Percentiles rank a stretch among this genome's conserved stretches.
These are phyloP conservation scores for Sebastes diploproa DNA, from an alignment of 2,797 vertebrate species.

Conservation along the genomic window DNA sequence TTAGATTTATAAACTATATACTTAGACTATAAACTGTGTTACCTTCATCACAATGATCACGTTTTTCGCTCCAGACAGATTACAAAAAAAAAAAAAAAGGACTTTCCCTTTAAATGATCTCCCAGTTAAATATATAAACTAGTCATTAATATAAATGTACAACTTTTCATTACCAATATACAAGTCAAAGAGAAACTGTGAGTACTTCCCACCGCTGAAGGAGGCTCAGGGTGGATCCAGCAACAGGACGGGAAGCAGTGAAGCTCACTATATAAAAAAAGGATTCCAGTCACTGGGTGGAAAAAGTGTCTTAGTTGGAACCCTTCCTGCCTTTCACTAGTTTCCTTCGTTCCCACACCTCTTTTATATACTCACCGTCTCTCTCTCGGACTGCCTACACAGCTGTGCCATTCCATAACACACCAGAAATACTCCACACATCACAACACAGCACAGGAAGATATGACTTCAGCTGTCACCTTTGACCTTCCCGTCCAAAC, in stretches of 20 bases:
- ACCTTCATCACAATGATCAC: too few species aligned
- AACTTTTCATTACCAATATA: neutral
- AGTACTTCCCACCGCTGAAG: neutral
- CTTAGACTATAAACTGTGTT: too few species aligned
- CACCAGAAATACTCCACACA: constrained; percentile 34
- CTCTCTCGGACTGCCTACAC: neutral
- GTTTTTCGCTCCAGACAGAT: too few species aligned
- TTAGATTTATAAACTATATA: too few species aligned
- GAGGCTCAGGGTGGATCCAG: neutral
- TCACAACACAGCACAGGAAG: constrained; percentile 24
- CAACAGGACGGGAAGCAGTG: constrained; percentile 38
- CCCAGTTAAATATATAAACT: neutral
- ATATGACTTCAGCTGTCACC: constrained; percentile 13
- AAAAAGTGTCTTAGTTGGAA: constrained; percentile 65
- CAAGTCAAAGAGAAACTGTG: neutral
- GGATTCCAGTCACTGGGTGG: constrained; percentile 46
- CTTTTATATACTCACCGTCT: neutral
- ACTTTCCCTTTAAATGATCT: neutral
- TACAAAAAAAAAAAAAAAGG: neutral
- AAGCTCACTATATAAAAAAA: constrained; percentile 18
- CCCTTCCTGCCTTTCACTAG: constrained; percentile 65
- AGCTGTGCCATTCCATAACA: constrained; percentile 6
- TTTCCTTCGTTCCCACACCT: constrained; percentile 70
- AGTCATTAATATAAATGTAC: neutral
- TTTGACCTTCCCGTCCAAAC: constrained; percentile 10